These are phyloP conservation scores for Notechis scutatus DNA, from an alignment of 2,113 vertebrate species.

Conservation along the genomic window DNA sequence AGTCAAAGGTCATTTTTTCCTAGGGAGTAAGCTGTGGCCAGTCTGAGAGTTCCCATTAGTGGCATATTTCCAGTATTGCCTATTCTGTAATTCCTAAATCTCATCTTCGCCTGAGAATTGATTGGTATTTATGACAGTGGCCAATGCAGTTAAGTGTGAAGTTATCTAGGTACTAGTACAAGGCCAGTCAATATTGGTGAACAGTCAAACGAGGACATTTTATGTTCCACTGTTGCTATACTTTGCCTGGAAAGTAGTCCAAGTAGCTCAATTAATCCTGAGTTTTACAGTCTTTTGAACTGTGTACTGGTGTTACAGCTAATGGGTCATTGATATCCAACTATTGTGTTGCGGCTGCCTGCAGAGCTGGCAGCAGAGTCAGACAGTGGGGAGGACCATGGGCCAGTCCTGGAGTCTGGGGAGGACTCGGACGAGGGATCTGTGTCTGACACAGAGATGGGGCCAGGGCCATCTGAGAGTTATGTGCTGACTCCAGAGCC, in stretches of 20 bases:
- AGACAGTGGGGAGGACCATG: no score
- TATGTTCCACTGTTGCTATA: neutral
- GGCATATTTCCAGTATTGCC: neutral
- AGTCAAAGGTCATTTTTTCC: no score
- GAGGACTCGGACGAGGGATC: no score
- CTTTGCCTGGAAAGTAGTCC: neutral
- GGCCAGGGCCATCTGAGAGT: no score
- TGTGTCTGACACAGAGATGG: no score
- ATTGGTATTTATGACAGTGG: slow-evolving; percentile 12
- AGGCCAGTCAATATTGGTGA: neutral
- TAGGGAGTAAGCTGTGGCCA: no score
- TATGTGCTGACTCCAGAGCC: no score
- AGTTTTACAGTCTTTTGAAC: neutral
- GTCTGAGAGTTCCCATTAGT: neutral
- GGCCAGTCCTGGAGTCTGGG: no score
- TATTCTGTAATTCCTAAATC: slow-evolving; percentile 4
- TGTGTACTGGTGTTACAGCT: neutral
- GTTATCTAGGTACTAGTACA: neutral
- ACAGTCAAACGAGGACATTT: neutral
- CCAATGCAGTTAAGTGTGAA: slow-evolving; percentile 6
- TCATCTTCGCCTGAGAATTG: slow-evolving; percentile 3
- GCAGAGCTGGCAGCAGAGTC: no score
- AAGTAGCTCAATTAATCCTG: neutral
- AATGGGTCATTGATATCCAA: neutral
- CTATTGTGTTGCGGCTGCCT: no score